Percentiles rank a stretch among this genome's conserved stretches.
These are phyloP conservation scores for Bactericera cockerelli DNA, from an alignment of 1,140 invertebrate genomes.

Conservation along the genomic window DNA sequence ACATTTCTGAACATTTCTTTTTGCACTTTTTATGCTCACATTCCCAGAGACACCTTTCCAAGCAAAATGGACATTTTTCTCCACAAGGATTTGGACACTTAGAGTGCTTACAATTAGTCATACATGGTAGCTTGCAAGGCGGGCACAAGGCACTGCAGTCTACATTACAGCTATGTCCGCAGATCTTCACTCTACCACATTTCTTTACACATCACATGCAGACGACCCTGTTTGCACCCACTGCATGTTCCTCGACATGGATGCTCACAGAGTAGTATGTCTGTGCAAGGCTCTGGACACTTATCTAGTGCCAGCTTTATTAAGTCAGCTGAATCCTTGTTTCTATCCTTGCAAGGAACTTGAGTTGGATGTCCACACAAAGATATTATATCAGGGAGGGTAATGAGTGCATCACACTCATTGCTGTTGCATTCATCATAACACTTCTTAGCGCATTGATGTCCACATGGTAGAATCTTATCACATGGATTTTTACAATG, in stretches of 20 bases:
- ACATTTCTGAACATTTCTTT: conserved; percentile 36
- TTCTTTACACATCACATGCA: conserved; percentile 34
- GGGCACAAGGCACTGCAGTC: conserved; percentile 42
- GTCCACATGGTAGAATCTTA: conserved; percentile 14
- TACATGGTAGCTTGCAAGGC: conserved; percentile 40
- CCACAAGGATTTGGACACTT: conserved; percentile 40
- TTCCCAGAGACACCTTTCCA: conserved; percentile 33
- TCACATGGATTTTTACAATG: conserved; percentile 11
- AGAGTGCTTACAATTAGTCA: conserved; percentile 39
- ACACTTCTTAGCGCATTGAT: conserved; percentile 14
- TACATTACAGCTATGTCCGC: conserved; percentile 42
- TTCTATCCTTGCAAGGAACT: background rate
- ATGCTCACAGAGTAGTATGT: conserved; percentile 29
- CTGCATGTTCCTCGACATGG: conserved; percentile 31
- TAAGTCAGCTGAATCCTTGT: background rate
- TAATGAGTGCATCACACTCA: conserved; percentile 8
- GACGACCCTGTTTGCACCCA: conserved; percentile 33
- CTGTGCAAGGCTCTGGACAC: conserved; percentile 26
- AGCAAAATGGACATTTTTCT: conserved; percentile 39
- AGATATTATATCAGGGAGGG: background rate
- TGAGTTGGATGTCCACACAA: conserved; percentile 16
- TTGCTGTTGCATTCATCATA: conserved; percentile 8
- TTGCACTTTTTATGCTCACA: conserved; percentile 40
- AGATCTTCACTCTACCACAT: conserved; percentile 34
- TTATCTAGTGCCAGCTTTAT: conserved; percentile 9